These are phyloP conservation scores for Drosophila persimilis DNA, from an alignment of 1,140 invertebrate genomes.

Conservation along the genomic window DNA sequence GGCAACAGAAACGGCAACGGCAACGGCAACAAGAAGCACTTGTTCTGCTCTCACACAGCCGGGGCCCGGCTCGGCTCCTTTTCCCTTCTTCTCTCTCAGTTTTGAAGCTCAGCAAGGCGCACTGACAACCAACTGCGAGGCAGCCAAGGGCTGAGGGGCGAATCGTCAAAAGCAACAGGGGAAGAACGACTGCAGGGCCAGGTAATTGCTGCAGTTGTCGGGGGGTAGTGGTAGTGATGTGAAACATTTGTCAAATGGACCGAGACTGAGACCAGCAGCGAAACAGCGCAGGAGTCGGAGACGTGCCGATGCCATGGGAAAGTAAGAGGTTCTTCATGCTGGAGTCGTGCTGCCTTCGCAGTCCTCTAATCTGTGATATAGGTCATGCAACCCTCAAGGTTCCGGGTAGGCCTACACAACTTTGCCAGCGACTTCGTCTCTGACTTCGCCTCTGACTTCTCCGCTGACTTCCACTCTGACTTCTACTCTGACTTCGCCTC, in stretches of 20 bases:
- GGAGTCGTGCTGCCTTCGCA: conserved; percentile 2
- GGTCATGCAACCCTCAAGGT: conserved; percentile 80
- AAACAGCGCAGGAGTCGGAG: not conserved
- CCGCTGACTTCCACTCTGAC: conserved; percentile 3
- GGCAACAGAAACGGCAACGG: conserved; percentile 20
- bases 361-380: conserved; percentile 73
- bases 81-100: conserved; percentile 3
- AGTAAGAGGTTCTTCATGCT: conserved; percentile 24
- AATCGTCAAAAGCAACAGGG: conserved; percentile 27
- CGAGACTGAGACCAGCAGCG: conserved; percentile 22
- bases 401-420: conserved; percentile 45
- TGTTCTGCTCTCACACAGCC: conserved; percentile 44
- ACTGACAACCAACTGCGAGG: conserved; percentile 71
- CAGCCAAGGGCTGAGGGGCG: conserved; percentile 36
- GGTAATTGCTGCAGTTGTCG: conserved; percentile 71
- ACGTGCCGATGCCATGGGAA: conserved; percentile 75
- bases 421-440: conserved; percentile 21
- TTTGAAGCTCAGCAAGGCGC: conserved; percentile 62
- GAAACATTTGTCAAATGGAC: conserved; percentile 78
- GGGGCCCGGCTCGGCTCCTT: conserved; percentile 29
- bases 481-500: not conserved
- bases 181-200: conserved; percentile 38
- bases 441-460: not conserved
- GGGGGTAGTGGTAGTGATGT: conserved; percentile 60
- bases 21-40: conserved; percentile 56